phyloP scores from a whole-genome alignment of 2,888 invertebrate species.

The Apamea monoglypha region DNA sequence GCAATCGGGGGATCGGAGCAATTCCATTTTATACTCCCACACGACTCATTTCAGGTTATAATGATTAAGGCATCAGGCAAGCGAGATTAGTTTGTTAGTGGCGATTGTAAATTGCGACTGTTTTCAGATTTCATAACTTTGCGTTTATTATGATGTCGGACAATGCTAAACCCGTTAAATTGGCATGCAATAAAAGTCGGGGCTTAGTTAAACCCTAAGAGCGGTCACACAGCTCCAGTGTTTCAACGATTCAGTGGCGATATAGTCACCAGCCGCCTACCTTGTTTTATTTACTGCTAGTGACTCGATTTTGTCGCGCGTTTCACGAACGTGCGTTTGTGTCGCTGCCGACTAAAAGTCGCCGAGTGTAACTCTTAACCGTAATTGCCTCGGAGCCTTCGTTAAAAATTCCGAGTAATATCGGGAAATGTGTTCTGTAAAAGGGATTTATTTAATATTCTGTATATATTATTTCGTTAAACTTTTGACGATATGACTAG shows the following conservation, averaged over 20 bases:
- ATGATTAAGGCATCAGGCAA: constrained; percentile 10
- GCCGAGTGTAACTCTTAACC: background rate
- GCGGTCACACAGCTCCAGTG: background rate
- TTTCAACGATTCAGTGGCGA: background rate
- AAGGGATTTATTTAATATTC: constrained; percentile 18
- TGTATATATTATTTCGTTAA: background rate
- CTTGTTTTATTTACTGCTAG: no score
- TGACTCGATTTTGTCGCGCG: background rate
- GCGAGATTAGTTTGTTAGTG: background rate
- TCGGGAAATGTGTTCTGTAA: background rate
- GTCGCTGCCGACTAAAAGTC: background rate
- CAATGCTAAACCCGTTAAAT: background rate
- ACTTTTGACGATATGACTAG: background rate
- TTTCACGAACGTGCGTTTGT: background rate
- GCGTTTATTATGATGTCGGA: background rate
- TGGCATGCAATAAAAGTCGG: background rate
- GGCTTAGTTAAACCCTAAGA: background rate
- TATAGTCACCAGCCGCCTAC: background rate
- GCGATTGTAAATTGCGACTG: background rate
- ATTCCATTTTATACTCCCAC: constrained; percentile 43
- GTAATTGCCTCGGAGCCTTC: background rate
- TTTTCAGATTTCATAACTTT: background rate
- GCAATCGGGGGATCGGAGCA: constrained; percentile 22
- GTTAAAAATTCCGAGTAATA: constrained; percentile 1
- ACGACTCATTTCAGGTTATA: constrained; percentile 25